Evolutionary conservation across 2,113 vertebrate species (phyloP), one percentile per base, ranked within the genome.

Genomic region (Clinocottus analis): DNA sequence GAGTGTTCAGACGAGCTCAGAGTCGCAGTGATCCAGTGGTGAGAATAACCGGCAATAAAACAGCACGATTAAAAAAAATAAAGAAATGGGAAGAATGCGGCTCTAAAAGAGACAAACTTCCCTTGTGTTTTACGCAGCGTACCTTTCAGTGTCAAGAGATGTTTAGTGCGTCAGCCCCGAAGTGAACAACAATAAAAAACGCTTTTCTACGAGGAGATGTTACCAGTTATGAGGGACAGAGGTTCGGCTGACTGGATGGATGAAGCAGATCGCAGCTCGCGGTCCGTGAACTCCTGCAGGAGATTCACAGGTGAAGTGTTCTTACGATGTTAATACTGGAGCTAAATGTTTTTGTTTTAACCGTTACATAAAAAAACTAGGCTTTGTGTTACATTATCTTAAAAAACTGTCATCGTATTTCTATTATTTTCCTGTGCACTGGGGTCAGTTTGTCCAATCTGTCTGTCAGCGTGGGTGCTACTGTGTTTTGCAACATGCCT

Each of bases 231-330:
- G 3, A 49, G 37, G 64, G 23, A 49, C 25, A 7, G 73, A 62
- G 66, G 51, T 66, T 12, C 72, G 62, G 23, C 53, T 55, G 79
- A 43, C 35, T 78, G 84, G 84, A 86, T 79, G 81, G 81, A 75
- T 68, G 55, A 14, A 1, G 17, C 21, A 10, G 43, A 66, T 17
- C 55, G 67, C 51, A 82, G 37, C 64, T 75, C 53, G 31, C 56
- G 35, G 60, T 63, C 7, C 2, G 21, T 51, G 71, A 56, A 27
- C 25, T 47, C 35, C 19, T 58, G 17, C 72, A 66, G 66, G 6
- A 41, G 43, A 45, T n/a, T 31, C 27, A 67, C 33, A 71, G 27
- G 31, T 51, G 37, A 59, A 7, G 27, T n/a, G 31, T 6, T 62
- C 13, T 33, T 65, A 33, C 62, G 29, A 72, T 39, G 53, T 77